Conservation (phyloP, 2,797 vertebrate species). For the Hafferia zeledoni region DNA sequence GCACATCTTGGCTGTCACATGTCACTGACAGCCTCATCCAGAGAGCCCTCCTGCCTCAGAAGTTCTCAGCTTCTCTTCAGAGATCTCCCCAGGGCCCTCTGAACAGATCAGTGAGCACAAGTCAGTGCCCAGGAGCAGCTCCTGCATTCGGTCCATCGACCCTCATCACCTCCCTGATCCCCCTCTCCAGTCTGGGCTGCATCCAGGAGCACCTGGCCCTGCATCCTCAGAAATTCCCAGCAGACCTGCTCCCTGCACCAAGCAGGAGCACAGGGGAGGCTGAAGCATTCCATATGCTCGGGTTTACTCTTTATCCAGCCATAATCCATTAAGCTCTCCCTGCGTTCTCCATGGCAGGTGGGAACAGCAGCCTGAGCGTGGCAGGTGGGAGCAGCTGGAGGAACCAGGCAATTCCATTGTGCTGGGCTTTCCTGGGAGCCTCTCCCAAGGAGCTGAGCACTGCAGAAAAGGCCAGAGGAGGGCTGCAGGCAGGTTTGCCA, state of each 20-base stretch:
- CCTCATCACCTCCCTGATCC: background rate
- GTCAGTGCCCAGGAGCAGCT: background rate
- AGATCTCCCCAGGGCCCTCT: background rate
- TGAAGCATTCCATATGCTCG: background rate
- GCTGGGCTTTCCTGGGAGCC: background rate
- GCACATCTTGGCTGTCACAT: background rate
- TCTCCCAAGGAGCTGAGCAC: background rate
- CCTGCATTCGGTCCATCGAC: accelerated
- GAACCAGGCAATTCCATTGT: background rate
- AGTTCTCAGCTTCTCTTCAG: background rate
- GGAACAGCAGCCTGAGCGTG: background rate
- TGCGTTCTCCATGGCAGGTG: background rate
- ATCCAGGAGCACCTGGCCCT: background rate
- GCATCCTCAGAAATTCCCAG: background rate
- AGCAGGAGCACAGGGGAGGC: background rate
- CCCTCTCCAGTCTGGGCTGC: background rate
- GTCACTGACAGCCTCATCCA: background rate
- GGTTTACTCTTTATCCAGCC: background rate
- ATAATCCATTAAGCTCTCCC: background rate
- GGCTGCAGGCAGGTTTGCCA: background rate
- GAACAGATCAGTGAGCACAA: background rate
- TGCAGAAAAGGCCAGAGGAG: background rate
- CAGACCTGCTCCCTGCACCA: background rate
- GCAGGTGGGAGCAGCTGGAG: background rate
- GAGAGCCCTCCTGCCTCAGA: background rate